Percentiles rank a stretch among this genome's conserved stretches.
Conservation (phyloP, 2,113 vertebrate species). For the Illadopsis cleaveri region DNA sequence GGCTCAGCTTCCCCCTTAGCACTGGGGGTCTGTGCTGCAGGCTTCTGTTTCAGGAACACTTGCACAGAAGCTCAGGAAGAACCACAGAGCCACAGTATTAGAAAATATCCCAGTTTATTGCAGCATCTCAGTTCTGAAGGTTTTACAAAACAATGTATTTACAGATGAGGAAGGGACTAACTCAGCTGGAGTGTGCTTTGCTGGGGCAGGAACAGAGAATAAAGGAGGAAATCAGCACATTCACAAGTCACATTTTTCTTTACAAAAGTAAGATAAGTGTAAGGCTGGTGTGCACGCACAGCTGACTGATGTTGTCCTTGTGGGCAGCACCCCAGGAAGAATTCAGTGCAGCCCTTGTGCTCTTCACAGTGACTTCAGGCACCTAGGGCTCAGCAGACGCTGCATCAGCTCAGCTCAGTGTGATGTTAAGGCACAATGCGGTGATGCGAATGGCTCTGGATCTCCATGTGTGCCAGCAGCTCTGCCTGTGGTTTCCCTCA, state of each 20-base stretch:
- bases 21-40: no score
- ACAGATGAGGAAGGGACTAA: background rate
- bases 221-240: background rate
- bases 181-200: background rate
- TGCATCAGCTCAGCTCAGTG: fast-evolving
- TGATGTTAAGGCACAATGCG: background rate
- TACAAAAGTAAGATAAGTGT: background rate
- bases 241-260: background rate
- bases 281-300: background rate
- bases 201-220: background rate
- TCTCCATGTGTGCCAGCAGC: background rate
- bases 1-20: background rate
- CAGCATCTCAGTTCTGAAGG: background rate
- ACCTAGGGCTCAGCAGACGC: background rate
- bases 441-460: background rate
- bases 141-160: slow-evolving; percentile 57
- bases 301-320: fast-evolving
- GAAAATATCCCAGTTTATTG: slow-evolving; percentile 62
- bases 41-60: background rate
- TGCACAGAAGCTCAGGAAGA: background rate
- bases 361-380: background rate
- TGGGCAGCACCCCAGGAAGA: background rate
- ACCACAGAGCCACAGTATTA: background rate
- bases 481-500: background rate
- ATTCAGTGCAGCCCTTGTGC: background rate